phyloP scores from a whole-genome alignment of 2,797 vertebrate species.

The Antrozous pallidus region DNA sequence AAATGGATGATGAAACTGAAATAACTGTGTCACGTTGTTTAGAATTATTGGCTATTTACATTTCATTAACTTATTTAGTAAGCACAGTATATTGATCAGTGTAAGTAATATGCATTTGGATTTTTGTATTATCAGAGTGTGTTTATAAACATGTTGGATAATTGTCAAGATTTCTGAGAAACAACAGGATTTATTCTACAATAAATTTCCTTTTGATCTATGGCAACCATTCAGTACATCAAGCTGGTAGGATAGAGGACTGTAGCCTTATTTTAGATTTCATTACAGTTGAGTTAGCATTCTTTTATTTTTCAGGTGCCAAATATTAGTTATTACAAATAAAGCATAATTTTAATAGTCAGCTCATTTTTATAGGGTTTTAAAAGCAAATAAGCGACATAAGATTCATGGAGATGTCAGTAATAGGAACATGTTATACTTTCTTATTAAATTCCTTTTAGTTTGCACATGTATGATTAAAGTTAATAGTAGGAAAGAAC shows the following conservation, averaged over 20 bases:
- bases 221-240: neutral
- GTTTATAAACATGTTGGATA: neutral
- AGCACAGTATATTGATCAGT: neutral
- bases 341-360: neutral
- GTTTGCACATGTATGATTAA: neutral
- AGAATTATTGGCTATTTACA: neutral
- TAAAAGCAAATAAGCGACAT: neutral
- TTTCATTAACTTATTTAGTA: neutral
- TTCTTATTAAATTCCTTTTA: neutral
- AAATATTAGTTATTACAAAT: neutral
- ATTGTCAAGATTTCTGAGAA: neutral
- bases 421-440: neutral
- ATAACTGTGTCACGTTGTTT: neutral
- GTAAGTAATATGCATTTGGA: neutral
- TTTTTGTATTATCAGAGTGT: neutral
- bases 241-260: neutral
- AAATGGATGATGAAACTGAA: neutral
- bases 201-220: neutral
- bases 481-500: neutral
- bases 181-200: neutral
- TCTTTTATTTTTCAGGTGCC: neutral
- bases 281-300: neutral
- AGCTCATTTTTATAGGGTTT: neutral
- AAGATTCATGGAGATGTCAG: neutral
- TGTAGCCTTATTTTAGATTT: neutral